Base-by-base conservation (phyloP, 2,113 vertebrate genomes). In the Pachypanchax playfairii region DNA sequence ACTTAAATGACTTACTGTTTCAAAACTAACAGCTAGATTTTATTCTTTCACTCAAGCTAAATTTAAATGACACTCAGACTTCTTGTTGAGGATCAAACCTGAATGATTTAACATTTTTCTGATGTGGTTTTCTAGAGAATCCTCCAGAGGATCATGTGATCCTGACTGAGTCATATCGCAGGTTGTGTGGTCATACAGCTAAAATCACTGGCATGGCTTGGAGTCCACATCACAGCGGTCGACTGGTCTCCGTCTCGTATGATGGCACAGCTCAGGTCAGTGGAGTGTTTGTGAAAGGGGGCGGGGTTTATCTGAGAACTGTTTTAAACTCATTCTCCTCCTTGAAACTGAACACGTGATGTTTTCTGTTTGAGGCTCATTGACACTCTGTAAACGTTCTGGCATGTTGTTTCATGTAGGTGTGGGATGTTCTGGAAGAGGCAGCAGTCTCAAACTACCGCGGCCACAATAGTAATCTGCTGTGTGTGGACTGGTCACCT, bases 251-350 rank as follows among this genome's bases (percentile, higher is more conserved):
- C 0, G 93, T 88, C 60, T 94, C 93, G 15, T 99, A 98, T 1
- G 97, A 99, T 49, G 95, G 96, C 20, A 98, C 96, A 0, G 94
- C 96, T 0, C 95, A 99, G 95, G 97, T 96, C 87, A 73, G 88
- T 50, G 0, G 9, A n/a, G n/a, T n/a, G n/a, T n/a, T n/a, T n/a
- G n/a, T n/a, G n/a, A n/a, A n/a, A n/a, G n/a, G n/a, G n/a, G n/a
- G n/a, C n/a, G n/a, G n/a, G n/a, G n/a, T n/a, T n/a, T n/a, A n/a
- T n/a, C n/a, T n/a, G n/a, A n/a, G n/a, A n/a, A n/a, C n/a, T n/a
- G n/a, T n/a, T n/a, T n/a, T n/a, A n/a, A n/a, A n/a, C n/a, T n/a
- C n/a, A n/a, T n/a, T n/a, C n/a, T n/a, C n/a, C n/a, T n/a, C n/a
- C n/a, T n/a, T n/a, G n/a, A n/a, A n/a, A n/a, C n/a, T n/a, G 33